Conservation (phyloP, 2,113 vertebrate species). For the Lophius piscatorius region DNA sequence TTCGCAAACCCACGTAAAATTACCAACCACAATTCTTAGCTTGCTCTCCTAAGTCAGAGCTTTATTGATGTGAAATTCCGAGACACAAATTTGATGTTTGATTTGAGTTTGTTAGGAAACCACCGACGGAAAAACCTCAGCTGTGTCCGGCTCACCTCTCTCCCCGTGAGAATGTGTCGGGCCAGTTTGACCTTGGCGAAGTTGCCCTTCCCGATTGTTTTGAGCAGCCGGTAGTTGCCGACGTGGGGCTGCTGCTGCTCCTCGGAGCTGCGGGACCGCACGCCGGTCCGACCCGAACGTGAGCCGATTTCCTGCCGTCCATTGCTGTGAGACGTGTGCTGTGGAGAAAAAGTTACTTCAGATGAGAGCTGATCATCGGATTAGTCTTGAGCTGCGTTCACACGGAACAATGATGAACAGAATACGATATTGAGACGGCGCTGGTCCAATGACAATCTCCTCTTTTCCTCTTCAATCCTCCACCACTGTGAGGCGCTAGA, state of each 20-base stretch:
- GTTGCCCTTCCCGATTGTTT: conserved; percentile 98
- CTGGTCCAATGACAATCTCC: too few relatives aligned
- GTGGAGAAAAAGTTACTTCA: conserved; percentile 6
- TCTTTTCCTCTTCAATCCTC: too few relatives aligned
- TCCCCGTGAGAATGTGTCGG: conserved; percentile 94
- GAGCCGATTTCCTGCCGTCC: conserved; percentile 88
- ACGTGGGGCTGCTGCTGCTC: conserved; percentile 92
- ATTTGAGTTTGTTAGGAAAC: too few relatives aligned
- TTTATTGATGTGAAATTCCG: too few relatives aligned
- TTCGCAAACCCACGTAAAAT: too few relatives aligned
- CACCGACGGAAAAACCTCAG: too few relatives aligned
- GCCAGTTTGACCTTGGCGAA: conserved; percentile 98
- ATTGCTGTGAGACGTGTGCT: conserved; percentile 94
- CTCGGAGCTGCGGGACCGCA: conserved; percentile 89
- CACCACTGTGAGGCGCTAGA: too few relatives aligned
- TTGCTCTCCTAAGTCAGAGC: too few relatives aligned
- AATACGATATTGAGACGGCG: too few relatives aligned
- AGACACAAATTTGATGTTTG: too few relatives aligned
- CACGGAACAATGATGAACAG: too few relatives aligned
- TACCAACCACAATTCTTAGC: too few relatives aligned
- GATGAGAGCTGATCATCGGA: neutral
- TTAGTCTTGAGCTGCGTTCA: conserved; percentile 37
- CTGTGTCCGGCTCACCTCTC: conserved; percentile 96
- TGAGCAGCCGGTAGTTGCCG: conserved; percentile 96
- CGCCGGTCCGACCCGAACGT: conserved; percentile 87